A percentile compares a stretch with the other conserved stretches of the same genome.
Conservation (phyloP, 1,140 invertebrate species). For the Zaprionus taronus region DNA sequence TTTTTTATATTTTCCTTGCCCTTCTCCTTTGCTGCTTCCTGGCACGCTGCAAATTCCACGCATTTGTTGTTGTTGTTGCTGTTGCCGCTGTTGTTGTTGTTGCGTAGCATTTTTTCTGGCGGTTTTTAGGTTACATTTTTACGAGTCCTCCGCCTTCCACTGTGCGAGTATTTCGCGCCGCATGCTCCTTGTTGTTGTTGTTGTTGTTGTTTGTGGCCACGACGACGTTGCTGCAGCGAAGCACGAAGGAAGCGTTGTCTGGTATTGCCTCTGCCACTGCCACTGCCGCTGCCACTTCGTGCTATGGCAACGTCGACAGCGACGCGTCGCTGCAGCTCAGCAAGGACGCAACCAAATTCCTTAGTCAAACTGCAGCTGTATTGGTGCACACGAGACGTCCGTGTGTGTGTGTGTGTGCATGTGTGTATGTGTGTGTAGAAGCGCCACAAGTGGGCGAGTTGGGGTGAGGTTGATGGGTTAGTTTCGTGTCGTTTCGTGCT, state of each 20-base stretch:
- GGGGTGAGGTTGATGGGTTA: slow-evolving; percentile 36
- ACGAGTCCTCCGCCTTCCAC: slow-evolving; percentile 76
- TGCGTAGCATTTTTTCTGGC: slow-evolving; percentile 78
- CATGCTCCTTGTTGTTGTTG: slow-evolving; percentile 28
- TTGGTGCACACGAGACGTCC: slow-evolving; percentile 1
- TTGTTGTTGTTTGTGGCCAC: slow-evolving; percentile 51
- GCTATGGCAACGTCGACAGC: slow-evolving; percentile 49
- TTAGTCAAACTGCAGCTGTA: slow-evolving; percentile 33
- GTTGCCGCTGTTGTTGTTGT: slow-evolving; percentile 10
- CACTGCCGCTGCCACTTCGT: slow-evolving; percentile 12
- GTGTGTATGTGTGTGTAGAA: slow-evolving; percentile 50
- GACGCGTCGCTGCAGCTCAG: slow-evolving; percentile 30
- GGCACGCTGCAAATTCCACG: slow-evolving; percentile 23
- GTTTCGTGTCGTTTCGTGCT: slow-evolving; percentile 60
- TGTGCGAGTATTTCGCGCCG: slow-evolving; percentile 42
- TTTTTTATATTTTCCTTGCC: slow-evolving; percentile 36
- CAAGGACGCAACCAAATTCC: slow-evolving; percentile 72
- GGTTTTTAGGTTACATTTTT: slow-evolving; percentile 84
- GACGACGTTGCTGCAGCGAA: slow-evolving; percentile 36
- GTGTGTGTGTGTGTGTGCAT: neutral
- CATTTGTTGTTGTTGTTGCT: slow-evolving; percentile 26
- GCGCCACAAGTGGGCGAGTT: slow-evolving; percentile 74
- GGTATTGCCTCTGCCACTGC: slow-evolving; percentile 15
- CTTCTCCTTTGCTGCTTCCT: slow-evolving; percentile 6
- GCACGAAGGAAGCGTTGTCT: slow-evolving; percentile 31